These are phyloP conservation scores for Chaenocephalus aceratus DNA, from an alignment of 2,113 vertebrate genomes.

Conservation along the genomic window DNA sequence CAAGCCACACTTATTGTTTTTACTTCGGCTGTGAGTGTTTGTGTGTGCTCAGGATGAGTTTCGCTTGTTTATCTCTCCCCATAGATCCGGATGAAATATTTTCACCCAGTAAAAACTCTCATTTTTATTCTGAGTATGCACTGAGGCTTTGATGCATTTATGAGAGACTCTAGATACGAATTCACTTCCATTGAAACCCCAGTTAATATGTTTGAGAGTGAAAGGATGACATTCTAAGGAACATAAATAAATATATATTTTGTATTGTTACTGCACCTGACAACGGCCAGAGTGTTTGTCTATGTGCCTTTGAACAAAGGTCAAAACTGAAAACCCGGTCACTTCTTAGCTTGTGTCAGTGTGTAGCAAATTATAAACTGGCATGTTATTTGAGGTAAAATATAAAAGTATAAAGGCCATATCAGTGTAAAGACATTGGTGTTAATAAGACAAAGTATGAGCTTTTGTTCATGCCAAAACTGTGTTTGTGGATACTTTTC, in stretches of 20 bases:
- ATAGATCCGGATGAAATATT: conserved; percentile 62
- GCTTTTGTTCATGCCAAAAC: neutral
- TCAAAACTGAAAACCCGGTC: conserved; percentile 46
- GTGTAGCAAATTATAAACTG: conserved; percentile 18
- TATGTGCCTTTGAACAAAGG: conserved; percentile 53
- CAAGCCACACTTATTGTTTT: too few relatives aligned
- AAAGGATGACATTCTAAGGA: conserved; percentile 75
- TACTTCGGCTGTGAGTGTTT: too few relatives aligned
- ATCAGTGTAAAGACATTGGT: conserved; percentile 1
- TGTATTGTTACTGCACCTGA: conserved; percentile 33
- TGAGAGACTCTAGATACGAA: conserved; percentile 64
- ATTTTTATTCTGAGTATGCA: conserved; percentile 73
- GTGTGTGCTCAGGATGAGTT: too few relatives aligned
- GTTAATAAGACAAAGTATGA: neutral
- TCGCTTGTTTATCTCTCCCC: conserved; percentile 56
- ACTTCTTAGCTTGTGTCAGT: conserved; percentile 10
- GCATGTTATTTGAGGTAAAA: conserved; percentile 6
- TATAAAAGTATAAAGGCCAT: conserved; percentile 18
- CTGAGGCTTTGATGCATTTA: conserved; percentile 62
- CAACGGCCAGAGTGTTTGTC: conserved; percentile 49
- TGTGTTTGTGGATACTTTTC: neutral
- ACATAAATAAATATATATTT: conserved; percentile 69
- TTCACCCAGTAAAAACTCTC: conserved; percentile 48
- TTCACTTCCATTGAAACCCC: conserved; percentile 56
- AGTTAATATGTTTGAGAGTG: conserved; percentile 61